A percentile compares a stretch with the other conserved stretches of the same genome.
These are phyloP conservation scores for Chouioia cunea DNA, from an alignment of 2,888 invertebrate species.

Conservation along the genomic window DNA sequence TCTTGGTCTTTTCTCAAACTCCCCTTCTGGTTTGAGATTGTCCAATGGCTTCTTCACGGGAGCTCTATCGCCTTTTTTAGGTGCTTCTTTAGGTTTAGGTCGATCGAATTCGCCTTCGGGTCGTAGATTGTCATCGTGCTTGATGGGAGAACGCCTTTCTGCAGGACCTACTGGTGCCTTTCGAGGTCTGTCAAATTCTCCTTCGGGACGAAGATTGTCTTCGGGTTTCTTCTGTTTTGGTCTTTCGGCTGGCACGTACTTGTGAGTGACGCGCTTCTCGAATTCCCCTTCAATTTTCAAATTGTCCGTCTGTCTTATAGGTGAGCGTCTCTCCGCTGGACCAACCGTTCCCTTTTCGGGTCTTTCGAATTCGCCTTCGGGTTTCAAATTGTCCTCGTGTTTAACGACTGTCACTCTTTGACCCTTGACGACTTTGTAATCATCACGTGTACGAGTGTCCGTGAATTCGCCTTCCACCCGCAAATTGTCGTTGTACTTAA, in stretches of 20 bases:
- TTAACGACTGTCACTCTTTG: slow-evolving; percentile 70
- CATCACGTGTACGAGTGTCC: slow-evolving; percentile 68
- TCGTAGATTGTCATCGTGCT: slow-evolving; percentile 70
- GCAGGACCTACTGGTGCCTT: slow-evolving; percentile 70
- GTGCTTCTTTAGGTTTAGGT: slow-evolving; percentile 63
- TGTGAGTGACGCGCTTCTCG: slow-evolving; percentile 67
- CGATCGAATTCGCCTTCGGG: slow-evolving; percentile 73
- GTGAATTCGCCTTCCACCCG: slow-evolving; percentile 74
- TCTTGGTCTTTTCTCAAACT: slow-evolving; percentile 67
- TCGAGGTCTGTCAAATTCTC: slow-evolving; percentile 56
- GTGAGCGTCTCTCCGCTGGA: slow-evolving; percentile 58
- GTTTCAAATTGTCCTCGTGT: slow-evolving; percentile 66
- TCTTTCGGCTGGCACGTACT: slow-evolving; percentile 71
- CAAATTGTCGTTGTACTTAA: slow-evolving; percentile 68
- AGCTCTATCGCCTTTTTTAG: slow-evolving; percentile 69
- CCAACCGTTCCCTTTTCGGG: slow-evolving; percentile 49
- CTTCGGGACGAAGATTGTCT: no score
- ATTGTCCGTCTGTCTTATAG: slow-evolving; percentile 62
- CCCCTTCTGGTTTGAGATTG: no score
- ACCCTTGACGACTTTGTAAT: slow-evolving; percentile 72
- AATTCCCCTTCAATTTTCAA: no score
- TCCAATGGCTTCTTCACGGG: slow-evolving; percentile 65
- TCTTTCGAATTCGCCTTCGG: slow-evolving; percentile 70
- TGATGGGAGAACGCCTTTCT: slow-evolving; percentile 65
- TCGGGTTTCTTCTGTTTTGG: no score